These are phyloP conservation scores for Cataglyphis albicans DNA, from an alignment of 2,888 invertebrate species.

Conservation along the genomic window DNA sequence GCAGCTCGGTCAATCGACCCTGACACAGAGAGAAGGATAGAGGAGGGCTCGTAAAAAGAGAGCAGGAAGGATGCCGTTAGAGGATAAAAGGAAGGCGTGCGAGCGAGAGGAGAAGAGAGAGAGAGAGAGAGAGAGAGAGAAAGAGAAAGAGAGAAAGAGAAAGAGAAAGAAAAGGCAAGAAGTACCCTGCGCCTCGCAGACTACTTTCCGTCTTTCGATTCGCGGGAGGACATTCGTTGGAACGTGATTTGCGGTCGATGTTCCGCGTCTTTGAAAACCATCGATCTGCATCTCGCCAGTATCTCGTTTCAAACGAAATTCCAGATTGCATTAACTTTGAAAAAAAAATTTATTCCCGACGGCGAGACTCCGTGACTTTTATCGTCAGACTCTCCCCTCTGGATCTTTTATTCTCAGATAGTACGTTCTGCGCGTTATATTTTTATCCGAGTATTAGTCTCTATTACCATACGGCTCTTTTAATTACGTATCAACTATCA, in stretches of 20 bases:
- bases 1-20: conserved; percentile 63
- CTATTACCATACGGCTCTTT: background rate
- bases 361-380: background rate
- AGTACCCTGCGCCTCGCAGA: conserved; percentile 55
- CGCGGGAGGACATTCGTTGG: conserved; percentile 51
- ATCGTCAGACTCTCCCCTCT: background rate
- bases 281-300: conserved; percentile 64
- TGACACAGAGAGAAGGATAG: conserved; percentile 60
- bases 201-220: conserved; percentile 65
- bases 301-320: conserved; percentile 19
- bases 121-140: conserved; percentile 43
- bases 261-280: conserved; percentile 53
- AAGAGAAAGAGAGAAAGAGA: conserved; percentile 40
- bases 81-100: conserved; percentile 22
- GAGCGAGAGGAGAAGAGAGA: conserved; percentile 36
- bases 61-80: conserved; percentile 39
- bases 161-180: conserved; percentile 52
- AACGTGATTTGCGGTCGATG: conserved; percentile 62
- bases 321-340: background rate
- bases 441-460: background rate
- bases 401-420: background rate
- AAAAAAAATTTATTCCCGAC: conserved; percentile 7
- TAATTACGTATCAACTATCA: background rate
- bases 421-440: background rate
- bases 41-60: conserved; percentile 29